These are phyloP conservation scores for Ochropacha duplaris DNA, from an alignment of 2,888 invertebrate species.

Conservation along the genomic window DNA sequence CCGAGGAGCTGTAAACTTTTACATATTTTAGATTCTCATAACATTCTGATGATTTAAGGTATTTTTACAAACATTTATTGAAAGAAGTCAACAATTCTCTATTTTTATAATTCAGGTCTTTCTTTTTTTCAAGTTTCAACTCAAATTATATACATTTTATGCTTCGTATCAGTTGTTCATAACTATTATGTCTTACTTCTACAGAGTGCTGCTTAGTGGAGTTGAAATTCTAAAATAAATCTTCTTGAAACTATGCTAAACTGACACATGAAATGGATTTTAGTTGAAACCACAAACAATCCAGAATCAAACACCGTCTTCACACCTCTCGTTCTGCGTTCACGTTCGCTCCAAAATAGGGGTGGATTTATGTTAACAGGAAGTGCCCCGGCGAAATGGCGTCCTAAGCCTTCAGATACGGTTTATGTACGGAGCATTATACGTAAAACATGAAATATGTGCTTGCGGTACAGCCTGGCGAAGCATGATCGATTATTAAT, in stretches of 20 bases:
- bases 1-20: conserved; percentile 25
- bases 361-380: conserved; percentile 77
- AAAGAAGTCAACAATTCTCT: no score
- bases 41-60: no score
- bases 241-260: no score
- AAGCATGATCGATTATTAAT: conserved; percentile 37
- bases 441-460: conserved; percentile 28
- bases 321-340: conserved; percentile 28
- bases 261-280: no score
- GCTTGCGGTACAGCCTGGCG: background rate
- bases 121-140: no score
- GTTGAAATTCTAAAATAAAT: no score
- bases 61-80: no score
- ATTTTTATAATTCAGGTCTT: no score
- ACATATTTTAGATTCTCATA: background rate
- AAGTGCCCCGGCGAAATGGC: conserved; percentile 72
- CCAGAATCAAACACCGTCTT: conserved; percentile 30
- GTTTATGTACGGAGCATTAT: conserved; percentile 50
- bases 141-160: no score
- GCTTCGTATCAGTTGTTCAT: no score
- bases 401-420: conserved; percentile 71
- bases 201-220: no score
- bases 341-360: conserved; percentile 50
- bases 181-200: no score
- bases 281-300: conserved; percentile 15